Percentiles rank a stretch among this genome's conserved stretches.
Evolutionary conservation across 2,888 invertebrate species (phyloP).

Genomic region (Tenthredo livida): DNA sequence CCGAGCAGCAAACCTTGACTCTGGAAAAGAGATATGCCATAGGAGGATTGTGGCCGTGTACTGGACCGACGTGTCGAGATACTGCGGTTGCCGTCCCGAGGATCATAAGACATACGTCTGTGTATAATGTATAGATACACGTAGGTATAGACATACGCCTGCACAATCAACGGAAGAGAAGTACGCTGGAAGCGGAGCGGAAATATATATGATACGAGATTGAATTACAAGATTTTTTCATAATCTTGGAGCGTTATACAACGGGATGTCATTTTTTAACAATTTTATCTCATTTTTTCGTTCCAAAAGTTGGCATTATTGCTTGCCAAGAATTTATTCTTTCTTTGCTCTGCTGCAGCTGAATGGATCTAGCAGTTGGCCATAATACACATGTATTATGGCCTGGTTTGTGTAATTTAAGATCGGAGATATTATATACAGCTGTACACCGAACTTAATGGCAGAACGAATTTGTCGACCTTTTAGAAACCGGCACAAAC

Average conservation of each 20-base stretch:
- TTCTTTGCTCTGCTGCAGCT: background rate
- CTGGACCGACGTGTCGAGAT: slow-evolving; percentile 18
- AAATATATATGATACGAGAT: background rate
- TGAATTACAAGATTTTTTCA: background rate
- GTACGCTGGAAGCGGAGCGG: background rate
- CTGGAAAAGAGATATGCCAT: slow-evolving; percentile 51
- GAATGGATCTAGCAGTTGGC: background rate
- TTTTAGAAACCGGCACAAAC: background rate
- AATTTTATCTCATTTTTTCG: background rate
- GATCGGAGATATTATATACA: background rate
- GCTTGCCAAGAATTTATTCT: background rate
- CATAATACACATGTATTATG: background rate
- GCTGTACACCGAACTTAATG: background rate
- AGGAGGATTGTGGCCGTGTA: slow-evolving; percentile 21
- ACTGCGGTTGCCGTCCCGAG: slow-evolving; percentile 28
- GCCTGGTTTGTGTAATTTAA: background rate
- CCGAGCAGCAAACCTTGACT: slow-evolving; percentile 75
- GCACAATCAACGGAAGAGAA: slow-evolving; percentile 1
- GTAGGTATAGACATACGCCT: background rate
- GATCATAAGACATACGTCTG: background rate
- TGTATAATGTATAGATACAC: background rate
- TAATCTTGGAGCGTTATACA: background rate
- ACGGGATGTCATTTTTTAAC: background rate
- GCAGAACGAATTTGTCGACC: background rate
- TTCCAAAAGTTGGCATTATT: background rate